Base-by-base conservation (phyloP, 2,797 vertebrate genomes). In the Aphelocoma californica region DNA sequence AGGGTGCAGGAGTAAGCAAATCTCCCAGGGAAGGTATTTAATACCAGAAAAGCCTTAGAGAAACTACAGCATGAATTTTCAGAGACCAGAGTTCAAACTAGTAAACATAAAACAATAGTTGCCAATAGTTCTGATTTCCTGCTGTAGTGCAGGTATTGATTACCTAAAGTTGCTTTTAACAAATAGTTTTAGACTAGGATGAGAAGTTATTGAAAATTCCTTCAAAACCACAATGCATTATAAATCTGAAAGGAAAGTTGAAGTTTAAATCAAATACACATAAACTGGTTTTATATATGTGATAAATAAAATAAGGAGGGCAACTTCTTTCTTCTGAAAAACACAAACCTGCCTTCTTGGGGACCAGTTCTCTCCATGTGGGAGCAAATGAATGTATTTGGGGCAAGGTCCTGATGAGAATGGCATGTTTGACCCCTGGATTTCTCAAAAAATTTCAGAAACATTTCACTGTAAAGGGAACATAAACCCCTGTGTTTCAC, bases 111-210 rank as follows among this genome's bases (percentile, higher is more conserved):
- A 96, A 15, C 8, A 89, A 51, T 28, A 74, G 65, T 13, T 86
- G 84, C 86, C 89, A 92, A 91, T 38, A 92, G 62, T 53, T 88
- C 70, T 74, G 78, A 64, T 85, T 56, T 61, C 64, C 84, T 85
- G 53, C 78, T 82, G 62, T 19, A 86, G n/a, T 5, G 45, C 79
- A 95, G 75, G 69, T 73, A 92, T 78, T 14, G 42, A 91, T 12
- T 61, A 71, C 67, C 57, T 85, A 72, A 87, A 87, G 92, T 86
- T 88, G 78, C 91, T 86, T 88, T 88, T 66, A 90, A 90, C 74
- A 89, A 83, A 57, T 19, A 42, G 25, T 28, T 86, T 53, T 56
- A 77, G 69, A 82, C 62, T 20, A 70, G 40, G 74, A 86, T 70
- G 67, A 95, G 74, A 88, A 86, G 56, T 66, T 80, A 83, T 14